Base-by-base conservation (phyloP, 2,113 vertebrate species). In the Zapus hudsonius region DNA sequence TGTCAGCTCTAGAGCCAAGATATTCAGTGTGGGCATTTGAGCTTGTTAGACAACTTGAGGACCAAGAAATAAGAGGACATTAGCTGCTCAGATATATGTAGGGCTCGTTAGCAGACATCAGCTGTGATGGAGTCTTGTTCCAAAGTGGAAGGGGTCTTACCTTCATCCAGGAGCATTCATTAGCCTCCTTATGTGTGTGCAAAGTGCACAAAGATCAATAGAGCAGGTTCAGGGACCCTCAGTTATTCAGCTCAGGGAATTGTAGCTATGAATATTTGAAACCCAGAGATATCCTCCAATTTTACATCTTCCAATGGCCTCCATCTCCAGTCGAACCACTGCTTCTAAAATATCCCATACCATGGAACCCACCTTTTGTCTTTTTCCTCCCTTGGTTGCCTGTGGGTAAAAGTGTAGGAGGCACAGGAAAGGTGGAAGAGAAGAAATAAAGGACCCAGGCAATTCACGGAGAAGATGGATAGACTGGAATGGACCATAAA, bases 31-130 rank as follows among this genome's bases (percentile, higher is more conserved):
- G 87, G 82, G 33, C 23, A 31, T 85, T 82, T 59, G 79, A n/a
- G 20, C 78, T 87, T 87, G 70, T 90, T 91, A 67, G 86, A 73
- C 84, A 90, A 16, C 13, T 22, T 25, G n/a, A 52, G 61, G 73
- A 88, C 81, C 75, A 75, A 84, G 80, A 78, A 81, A n/a, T 31
- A 59, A 82, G 52, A 78, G 95, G 61, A 57, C 44, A 31, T 89
- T 16, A 76, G 47, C 40, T 13, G 63, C 84, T 23, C 13, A 57
- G 91, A 44, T 16, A 2, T 15, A 3, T 2, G 12, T 69, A 70
- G 67, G 44, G 85, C 11, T 36, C 0, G 0, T 78, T 52, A n/a
- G 84, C 89, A 31, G 67, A 47, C 3, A 0, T 33, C 3, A n/a
- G 27, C 78, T 25, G 27, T 36, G 59, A 27, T 36, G 7, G 57